Conservation (phyloP, 2,797 vertebrate species). For the Remorina albescens region DNA sequence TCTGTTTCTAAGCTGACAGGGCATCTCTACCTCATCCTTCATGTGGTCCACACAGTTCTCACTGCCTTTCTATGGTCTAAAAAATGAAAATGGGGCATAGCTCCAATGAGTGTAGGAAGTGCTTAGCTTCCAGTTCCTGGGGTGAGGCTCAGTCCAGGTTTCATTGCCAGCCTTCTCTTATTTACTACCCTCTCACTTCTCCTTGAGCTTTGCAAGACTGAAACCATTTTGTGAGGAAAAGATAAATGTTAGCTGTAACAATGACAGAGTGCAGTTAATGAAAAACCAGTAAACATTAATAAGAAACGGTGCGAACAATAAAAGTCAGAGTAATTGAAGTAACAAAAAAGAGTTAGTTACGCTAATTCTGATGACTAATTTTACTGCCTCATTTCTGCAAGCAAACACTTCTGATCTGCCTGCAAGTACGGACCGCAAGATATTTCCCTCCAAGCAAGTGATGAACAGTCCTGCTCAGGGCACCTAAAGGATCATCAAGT, state of each 20-base stretch:
- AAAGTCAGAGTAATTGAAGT: background rate
- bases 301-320: background rate
- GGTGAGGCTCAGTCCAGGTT: background rate
- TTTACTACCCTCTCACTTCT: background rate
- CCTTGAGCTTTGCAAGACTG: background rate
- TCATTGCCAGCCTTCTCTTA: background rate
- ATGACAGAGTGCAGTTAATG: background rate
- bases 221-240: too few relatives aligned
- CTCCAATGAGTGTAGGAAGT: background rate
- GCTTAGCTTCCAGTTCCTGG: background rate
- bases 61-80: too few relatives aligned
- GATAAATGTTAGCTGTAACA: background rate
- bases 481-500: background rate
- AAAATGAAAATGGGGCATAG: background rate
- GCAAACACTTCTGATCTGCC: background rate
- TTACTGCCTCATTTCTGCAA: background rate
- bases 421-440: background rate
- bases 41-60: too few relatives aligned
- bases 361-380: background rate
- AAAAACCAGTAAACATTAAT: background rate
- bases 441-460: background rate
- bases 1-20: background rate
- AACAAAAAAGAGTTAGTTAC: background rate
- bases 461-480: background rate
- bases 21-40: background rate